Base-by-base conservation (phyloP, 1,140 invertebrate species). In the Rhynchophorus ferrugineus region DNA sequence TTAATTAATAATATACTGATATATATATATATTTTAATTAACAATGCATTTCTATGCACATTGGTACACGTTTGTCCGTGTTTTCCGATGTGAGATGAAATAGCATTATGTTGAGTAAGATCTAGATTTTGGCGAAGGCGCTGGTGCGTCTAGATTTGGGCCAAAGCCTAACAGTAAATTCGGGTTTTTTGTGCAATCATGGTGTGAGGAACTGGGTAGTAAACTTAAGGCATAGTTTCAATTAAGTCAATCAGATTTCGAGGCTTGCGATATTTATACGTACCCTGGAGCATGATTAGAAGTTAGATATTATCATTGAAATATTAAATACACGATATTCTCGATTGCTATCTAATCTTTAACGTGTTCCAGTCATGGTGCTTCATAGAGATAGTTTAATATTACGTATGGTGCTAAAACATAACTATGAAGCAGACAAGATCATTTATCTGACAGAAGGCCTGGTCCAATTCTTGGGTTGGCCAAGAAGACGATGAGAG, bases 141-240 rank as follows among this genome's bases (percentile, higher is more conserved):
- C 6, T 16, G 18, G 16, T 38, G 47, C 35, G 35, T 20, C 19
- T 36, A 21, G 17, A 5, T 34, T n/a, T 29, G 11, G 11, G 17
- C 44, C 44, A 36, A 54, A 48, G 42, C 37, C 38, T 16, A 47
- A 42, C 47, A 49, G 44, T 49, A 63, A 61, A 66, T 67, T 70
- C 68, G 68, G 68, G 68, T 70, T 69, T 61, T 63, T 68, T 68
- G 68, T 70, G 68, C 68, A 70, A 70, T 70, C 63, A 63, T 49
- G 68, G 68, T 69, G 66, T 60, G 60, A 59, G 68, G 68, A 63
- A 60, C 60, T 65, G 59, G 61, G 60, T 62, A 47, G 43, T 52
- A 47, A 53, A 46, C 18, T 45, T 54, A 54, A 37, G 44, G 13
- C 2, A 17, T 43, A 44, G 24, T 33, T n/a, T 53, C 42, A 44